Conservation (phyloP, 2,113 vertebrate species). For the Forbesichthys papilliferus region DNA sequence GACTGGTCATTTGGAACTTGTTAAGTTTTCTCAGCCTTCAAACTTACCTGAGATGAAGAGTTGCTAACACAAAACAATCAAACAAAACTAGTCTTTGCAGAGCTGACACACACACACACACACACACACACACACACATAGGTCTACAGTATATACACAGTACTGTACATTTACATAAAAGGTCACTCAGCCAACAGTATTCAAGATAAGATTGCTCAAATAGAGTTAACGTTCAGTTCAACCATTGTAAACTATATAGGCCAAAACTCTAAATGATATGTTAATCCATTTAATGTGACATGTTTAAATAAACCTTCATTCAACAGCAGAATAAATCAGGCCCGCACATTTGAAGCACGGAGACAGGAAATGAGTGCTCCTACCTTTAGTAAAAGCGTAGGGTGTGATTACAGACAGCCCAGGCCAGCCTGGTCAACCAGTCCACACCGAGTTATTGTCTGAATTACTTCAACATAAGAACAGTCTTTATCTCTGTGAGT, state of each 20-base stretch:
- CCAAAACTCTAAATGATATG: background rate
- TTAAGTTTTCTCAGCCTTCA: slow-evolving; percentile 41
- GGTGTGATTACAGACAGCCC: slow-evolving; percentile 56
- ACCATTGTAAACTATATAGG: too few species aligned
- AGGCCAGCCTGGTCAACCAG: slow-evolving; percentile 40
- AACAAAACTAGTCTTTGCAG: too few species aligned
- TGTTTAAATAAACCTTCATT: background rate
- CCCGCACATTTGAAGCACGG: background rate
- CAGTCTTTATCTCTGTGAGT: slow-evolving; percentile 57
- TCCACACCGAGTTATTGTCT: slow-evolving; percentile 61
- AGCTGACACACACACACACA: slow-evolving; percentile 21
- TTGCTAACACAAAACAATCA: slow-evolving; percentile 36
- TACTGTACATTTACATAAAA: too few species aligned
- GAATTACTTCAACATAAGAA: slow-evolving; percentile 57
- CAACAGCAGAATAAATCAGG: background rate
- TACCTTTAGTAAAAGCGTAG: slow-evolving; percentile 14
- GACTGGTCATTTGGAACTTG: slow-evolving; percentile 18
- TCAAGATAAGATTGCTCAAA: too few species aligned
- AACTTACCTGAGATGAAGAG: slow-evolving; percentile 24
- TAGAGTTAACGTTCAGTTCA: too few species aligned
- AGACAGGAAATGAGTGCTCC: slow-evolving; percentile 11
- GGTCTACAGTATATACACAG: background rate
- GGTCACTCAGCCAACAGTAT: too few species aligned
- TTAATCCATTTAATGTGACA: background rate
- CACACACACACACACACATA: slow-evolving; percentile 9